Percentiles rank a stretch among this genome's conserved stretches.
phyloP scores from a whole-genome alignment of 1,140 invertebrate genomes.

The Conus ventricosus region DNA sequence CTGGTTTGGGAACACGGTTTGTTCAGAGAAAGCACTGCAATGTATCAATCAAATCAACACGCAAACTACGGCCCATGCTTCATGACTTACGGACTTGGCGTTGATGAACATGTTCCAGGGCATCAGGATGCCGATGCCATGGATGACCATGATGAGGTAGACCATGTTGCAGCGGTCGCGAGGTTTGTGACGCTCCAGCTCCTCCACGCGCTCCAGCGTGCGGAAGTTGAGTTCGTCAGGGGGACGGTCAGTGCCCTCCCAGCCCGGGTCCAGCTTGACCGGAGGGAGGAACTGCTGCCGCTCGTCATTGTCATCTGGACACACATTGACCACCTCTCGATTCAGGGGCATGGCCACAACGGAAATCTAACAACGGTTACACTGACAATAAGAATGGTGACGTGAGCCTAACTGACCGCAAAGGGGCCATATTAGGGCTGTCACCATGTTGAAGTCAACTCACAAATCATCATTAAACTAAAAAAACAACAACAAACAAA shows the following conservation, averaged over 20 bases:
- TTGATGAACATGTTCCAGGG: constrained; percentile 99
- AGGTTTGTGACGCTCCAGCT: constrained; percentile 49
- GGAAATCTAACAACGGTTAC: too few relatives aligned
- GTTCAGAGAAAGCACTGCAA: too few relatives aligned
- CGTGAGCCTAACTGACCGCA: too few relatives aligned
- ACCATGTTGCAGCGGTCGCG: constrained; percentile 83
- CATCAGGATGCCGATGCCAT: constrained; percentile 96
- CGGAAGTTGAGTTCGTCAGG: constrained; percentile 43
- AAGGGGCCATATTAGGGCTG: too few relatives aligned
- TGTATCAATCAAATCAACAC: too few relatives aligned
- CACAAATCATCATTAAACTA: too few relatives aligned
- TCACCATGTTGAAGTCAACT: too few relatives aligned
- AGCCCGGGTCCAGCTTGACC: constrained; percentile 63
- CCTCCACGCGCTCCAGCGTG: constrained; percentile 40
- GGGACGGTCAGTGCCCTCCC: constrained; percentile 54
- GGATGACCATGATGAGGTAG: constrained; percentile 92
- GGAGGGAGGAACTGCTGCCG: constrained; percentile 57
- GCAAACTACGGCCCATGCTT: too few relatives aligned
- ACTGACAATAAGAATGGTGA: too few relatives aligned
- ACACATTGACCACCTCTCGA: background rate
- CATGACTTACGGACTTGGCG: constrained; percentile 85
- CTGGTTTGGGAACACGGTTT: too few relatives aligned
- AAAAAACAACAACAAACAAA: too few relatives aligned
- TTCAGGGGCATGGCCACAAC: background rate
- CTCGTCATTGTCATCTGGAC: constrained; percentile 42